A percentile compares a stretch with the other conserved stretches of the same genome.
These are phyloP conservation scores for Pseudonaja textilis DNA, from an alignment of 2,113 vertebrate genomes.

Conservation along the genomic window DNA sequence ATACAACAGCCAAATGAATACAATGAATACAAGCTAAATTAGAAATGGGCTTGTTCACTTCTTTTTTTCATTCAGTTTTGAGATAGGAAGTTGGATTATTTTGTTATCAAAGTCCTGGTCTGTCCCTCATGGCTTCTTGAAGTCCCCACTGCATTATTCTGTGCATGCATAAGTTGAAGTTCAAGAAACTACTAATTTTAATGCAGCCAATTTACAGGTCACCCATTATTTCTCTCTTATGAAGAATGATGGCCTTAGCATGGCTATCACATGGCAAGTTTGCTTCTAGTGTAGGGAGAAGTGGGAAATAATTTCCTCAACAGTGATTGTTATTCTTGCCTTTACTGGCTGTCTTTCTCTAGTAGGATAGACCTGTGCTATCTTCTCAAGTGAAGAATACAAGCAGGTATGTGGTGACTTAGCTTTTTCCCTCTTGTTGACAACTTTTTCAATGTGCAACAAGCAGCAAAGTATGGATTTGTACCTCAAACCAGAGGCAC, in stretches of 20 bases:
- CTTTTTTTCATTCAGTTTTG: not conserved
- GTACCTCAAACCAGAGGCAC: not conserved
- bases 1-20: not conserved
- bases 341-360: not conserved
- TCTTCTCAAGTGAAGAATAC: not conserved
- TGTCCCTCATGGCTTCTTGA: not conserved
- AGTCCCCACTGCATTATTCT: not conserved
- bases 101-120: not conserved
- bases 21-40: not conserved
- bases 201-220: not conserved
- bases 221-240: not conserved
- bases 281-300: not conserved
- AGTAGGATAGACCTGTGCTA: not conserved
- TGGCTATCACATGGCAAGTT: not conserved
- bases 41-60: not conserved
- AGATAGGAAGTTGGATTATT: not conserved
- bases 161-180: not conserved
- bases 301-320: not conserved
- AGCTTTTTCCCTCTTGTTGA: not conserved
- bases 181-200: not conserved
- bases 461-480: not conserved
- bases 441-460: not conserved
- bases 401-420: not conserved
- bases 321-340: not conserved
- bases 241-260: not conserved